These are phyloP conservation scores for Pluvialis apricaria DNA, from an alignment of 2,113 vertebrate species.

Conservation along the genomic window DNA sequence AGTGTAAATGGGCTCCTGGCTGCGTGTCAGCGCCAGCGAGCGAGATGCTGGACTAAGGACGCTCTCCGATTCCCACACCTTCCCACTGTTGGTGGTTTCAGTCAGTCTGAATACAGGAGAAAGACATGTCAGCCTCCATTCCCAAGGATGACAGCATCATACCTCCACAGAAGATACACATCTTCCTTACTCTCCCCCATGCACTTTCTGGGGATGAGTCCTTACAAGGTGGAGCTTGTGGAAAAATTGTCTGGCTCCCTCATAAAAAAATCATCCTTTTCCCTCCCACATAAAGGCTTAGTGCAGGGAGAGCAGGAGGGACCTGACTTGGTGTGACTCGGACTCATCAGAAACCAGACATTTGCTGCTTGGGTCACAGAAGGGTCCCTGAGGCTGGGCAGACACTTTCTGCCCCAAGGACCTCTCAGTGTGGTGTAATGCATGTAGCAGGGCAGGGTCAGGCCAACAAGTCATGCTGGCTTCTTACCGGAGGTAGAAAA, in stretches of 20 bases:
- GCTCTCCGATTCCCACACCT: slow-evolving; percentile 80
- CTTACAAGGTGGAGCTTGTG: background rate
- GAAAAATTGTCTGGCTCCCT: background rate
- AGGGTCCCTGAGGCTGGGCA: background rate
- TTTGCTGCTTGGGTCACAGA: background rate
- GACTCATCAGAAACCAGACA: background rate
- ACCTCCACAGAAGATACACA: background rate
- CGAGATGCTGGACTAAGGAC: slow-evolving; percentile 63
- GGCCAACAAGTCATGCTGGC: background rate
- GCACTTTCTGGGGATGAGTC: background rate
- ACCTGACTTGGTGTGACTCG: background rate
- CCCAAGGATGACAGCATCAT: background rate
- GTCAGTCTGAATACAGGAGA: slow-evolving; percentile 77
- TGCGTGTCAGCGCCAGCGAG: slow-evolving; percentile 85
- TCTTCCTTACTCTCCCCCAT: background rate
- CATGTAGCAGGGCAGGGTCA: background rate
- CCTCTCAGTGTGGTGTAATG: background rate
- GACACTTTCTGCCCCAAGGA: background rate
- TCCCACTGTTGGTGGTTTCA: slow-evolving; percentile 87
- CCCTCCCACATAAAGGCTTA: background rate
- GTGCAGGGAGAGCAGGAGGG: background rate
- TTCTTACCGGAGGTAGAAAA: slow-evolving; percentile 90
- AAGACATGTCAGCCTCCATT: background rate
- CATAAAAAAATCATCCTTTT: background rate
- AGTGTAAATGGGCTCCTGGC: slow-evolving; percentile 87